A percentile compares a stretch with the other conserved stretches of the same genome.
Conservation (phyloP, 2,113 vertebrate genomes). For the Motacilla alba region DNA sequence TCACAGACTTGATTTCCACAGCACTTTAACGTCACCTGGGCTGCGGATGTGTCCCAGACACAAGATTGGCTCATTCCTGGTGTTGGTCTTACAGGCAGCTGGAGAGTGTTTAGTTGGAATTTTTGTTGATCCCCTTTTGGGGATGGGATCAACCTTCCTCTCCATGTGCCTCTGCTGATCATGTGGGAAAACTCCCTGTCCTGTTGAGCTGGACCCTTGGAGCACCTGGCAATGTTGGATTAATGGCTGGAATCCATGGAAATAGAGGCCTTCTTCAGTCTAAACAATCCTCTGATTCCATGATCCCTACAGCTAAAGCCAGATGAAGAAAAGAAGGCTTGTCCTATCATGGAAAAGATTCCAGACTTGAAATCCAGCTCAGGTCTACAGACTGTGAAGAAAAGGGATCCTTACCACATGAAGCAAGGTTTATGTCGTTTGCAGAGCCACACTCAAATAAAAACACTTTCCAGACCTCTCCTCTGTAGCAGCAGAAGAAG, state of each 20-base stretch:
- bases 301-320: background rate
- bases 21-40: background rate
- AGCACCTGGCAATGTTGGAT: background rate
- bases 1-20: background rate
- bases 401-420: background rate
- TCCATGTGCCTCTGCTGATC: background rate
- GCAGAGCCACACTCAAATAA: background rate
- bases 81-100: background rate
- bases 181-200: rapidly evolving
- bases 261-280: background rate
- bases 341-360: background rate
- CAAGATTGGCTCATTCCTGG: background rate
- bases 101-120: background rate
- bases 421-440: background rate
- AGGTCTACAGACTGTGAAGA: background rate
- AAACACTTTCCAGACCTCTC: background rate
- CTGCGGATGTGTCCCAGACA: background rate
- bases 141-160: background rate
- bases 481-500: background rate
- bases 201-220: background rate
- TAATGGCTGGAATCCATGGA: background rate
- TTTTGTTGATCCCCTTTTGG: background rate
- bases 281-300: background rate
- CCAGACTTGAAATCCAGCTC: background rate
- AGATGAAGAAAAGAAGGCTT: background rate